Evolutionary conservation across 2,797 vertebrate genomes (phyloP).

Genomic region (Manis javanica): DNA sequence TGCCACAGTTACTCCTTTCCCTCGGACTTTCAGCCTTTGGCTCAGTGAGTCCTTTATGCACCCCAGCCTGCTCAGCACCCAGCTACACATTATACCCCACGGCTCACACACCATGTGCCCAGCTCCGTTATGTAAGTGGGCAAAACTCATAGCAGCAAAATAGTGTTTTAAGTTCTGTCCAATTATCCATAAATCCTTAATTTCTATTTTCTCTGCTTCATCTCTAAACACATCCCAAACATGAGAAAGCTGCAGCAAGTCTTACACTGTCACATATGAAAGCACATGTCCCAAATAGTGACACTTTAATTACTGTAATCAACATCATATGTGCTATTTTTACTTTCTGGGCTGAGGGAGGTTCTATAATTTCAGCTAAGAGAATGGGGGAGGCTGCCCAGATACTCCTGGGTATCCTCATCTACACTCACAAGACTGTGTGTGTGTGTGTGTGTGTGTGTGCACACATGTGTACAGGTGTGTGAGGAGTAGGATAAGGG

Average conservation of each 20-base stretch:
- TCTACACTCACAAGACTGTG: not conserved
- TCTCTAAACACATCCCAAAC: conserved; percentile 15
- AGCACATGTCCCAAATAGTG: not conserved
- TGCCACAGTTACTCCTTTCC: not conserved
- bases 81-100: not conserved
- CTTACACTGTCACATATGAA: not conserved
- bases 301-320: not conserved
- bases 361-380: not conserved
- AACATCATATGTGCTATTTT: not conserved
- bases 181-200: conserved; percentile 40
- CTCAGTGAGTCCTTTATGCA: fast-evolving
- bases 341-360: not conserved
- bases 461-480: too few relatives aligned
- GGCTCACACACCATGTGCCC: fast-evolving
- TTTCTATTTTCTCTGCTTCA: conserved; percentile 42
- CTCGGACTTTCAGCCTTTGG: not conserved
- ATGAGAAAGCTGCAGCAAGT: not conserved
- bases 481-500: too few relatives aligned
- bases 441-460: not conserved
- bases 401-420: not conserved
- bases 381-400: not conserved
- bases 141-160: not conserved
- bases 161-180: not conserved
- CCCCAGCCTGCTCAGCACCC: not conserved
- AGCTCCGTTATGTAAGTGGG: not conserved